These are phyloP conservation scores for Meandrina meandrites DNA, from an alignment of 92 coral and sea anemone genomes.

Conservation along the genomic window DNA sequence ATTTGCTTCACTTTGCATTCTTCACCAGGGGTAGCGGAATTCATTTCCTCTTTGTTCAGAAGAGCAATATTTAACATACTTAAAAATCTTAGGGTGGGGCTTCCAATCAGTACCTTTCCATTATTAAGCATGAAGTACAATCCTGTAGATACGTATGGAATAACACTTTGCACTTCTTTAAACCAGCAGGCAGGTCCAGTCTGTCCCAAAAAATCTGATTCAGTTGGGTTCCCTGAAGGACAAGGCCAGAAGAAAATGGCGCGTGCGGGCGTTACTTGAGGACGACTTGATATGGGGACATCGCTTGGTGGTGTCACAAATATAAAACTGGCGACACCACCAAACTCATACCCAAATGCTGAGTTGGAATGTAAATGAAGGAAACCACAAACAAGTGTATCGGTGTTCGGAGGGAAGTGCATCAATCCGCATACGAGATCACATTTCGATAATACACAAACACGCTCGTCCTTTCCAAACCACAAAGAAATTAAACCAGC, in stretches of 20 bases:
- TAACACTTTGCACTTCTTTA: not conserved
- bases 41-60: no score
- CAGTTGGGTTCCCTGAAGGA: not conserved
- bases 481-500: not conserved
- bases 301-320: no score
- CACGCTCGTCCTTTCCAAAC: not conserved
- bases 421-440: not conserved
- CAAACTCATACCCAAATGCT: no score
- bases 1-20: not conserved
- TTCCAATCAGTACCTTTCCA: not conserved
- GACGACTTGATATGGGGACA: no score
- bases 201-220: not conserved
- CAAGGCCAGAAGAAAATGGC: not conserved
- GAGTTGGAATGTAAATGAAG: not conserved
- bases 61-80: not conserved
- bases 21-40: no score
- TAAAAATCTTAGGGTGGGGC: not conserved
- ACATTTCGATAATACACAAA: no score
- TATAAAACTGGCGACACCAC: no score
- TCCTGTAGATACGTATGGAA: not conserved
- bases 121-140: not conserved
- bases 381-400: conserved; percentile 7
- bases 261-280: not conserved
- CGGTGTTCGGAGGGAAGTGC: not conserved
- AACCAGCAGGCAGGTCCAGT: not conserved